A percentile compares a stretch with the other conserved stretches of the same genome.
phyloP scores from a whole-genome alignment of 2,113 vertebrate genomes.

The Sterna hirundo region DNA sequence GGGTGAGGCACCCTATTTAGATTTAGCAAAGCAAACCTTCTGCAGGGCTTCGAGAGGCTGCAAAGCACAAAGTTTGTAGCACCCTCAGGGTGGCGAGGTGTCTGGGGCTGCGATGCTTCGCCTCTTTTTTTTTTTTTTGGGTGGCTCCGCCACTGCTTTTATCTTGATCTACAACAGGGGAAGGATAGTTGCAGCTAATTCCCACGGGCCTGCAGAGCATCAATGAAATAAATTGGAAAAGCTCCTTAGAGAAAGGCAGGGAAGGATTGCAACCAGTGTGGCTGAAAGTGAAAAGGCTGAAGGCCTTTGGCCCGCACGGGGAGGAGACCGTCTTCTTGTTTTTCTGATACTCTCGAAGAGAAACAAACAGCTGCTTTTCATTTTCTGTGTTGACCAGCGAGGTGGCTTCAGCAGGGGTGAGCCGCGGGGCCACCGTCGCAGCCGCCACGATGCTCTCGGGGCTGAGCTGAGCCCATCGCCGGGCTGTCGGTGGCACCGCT shows the following conservation, averaged over 20 bases:
- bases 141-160: not conserved
- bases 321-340: slow-evolving; percentile 1
- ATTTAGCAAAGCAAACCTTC: not conserved
- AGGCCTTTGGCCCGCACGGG: not conserved
- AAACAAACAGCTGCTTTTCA: slow-evolving; percentile 16
- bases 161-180: not conserved
- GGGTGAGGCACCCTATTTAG: not conserved
- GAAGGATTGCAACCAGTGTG: not conserved
- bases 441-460: accelerated
- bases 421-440: not conserved
- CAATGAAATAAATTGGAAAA: not conserved
- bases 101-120: not conserved
- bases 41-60: not conserved
- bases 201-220: not conserved
- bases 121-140: not conserved
- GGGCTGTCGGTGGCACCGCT: accelerated
- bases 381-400: not conserved
- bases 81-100: not conserved
- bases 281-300: slow-evolving; percentile 44
- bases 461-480: not conserved
- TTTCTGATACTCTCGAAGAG: slow-evolving; percentile 26
- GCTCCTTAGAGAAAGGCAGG: not conserved
- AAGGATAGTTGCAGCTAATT: not conserved
- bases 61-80: not conserved
- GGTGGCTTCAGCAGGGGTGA: not conserved